These are phyloP conservation scores for Eretmodus cyanostictus DNA, from an alignment of 2,113 vertebrate species.

Conservation along the genomic window DNA sequence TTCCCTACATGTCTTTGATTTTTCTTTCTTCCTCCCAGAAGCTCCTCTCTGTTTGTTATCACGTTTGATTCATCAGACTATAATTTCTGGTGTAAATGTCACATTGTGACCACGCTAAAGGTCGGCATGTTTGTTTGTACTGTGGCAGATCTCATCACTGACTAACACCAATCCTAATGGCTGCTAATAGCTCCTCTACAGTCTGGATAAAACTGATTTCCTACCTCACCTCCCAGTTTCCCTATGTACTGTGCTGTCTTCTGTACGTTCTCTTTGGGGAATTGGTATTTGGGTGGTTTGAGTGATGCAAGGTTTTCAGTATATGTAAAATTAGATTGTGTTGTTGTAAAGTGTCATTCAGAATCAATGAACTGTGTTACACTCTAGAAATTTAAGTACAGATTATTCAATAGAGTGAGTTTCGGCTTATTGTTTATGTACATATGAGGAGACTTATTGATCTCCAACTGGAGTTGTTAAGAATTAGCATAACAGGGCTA, in stretches of 20 bases:
- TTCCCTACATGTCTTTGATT: neutral
- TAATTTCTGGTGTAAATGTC: constrained; percentile 62
- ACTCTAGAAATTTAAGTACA: neutral
- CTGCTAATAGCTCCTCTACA: constrained; percentile 36
- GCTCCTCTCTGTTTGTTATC: neutral
- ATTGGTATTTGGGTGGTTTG: neutral
- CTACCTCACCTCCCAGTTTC: neutral
- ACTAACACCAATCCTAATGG: constrained; percentile 49
- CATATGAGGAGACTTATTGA: neutral
- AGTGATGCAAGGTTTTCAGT: neutral
- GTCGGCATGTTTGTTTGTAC: constrained; percentile 66
- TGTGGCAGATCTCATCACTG: constrained; percentile 48
- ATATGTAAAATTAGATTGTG: neutral
- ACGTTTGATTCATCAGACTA: constrained; percentile 38
- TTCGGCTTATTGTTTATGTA: neutral
- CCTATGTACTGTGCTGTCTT: neutral
- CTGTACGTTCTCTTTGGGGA: neutral
- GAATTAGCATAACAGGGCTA: neutral
- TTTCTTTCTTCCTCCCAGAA: neutral
- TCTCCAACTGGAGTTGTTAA: neutral
- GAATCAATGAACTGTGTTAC: neutral
- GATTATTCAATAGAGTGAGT: neutral
- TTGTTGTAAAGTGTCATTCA: neutral
- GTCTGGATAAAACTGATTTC: constrained; percentile 42
- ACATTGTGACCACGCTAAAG: constrained; percentile 56